Base-by-base conservation (phyloP, 1,140 invertebrate genomes). In the Drosophila pseudoananassae region DNA sequence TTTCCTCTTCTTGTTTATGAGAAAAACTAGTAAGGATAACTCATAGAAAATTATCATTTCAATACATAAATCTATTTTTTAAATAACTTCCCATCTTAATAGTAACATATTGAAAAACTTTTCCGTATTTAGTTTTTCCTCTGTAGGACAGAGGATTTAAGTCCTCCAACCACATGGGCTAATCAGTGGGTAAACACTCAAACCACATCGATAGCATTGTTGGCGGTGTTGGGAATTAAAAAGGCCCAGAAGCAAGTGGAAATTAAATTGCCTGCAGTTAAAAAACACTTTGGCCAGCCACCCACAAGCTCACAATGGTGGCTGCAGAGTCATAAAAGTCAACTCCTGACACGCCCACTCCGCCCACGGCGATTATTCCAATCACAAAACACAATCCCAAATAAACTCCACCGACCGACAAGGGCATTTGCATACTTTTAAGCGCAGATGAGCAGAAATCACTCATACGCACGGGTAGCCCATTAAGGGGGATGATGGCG, bases 231-330 rank as follows among this genome's bases (percentile, higher is more conserved):
- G 47, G 29, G 79, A 80, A 84, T 84, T 88, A 73, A 83, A 83
- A 73, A 36, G 58, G 63, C 40, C 70, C 75, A 45, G 31, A 43
- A 63, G 64, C 61, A 66, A 64, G 33, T 59, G 63, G 66, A 89
- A 90, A 87, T 90, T 78, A 76, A 90, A 87, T 90, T 90, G 87
- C 87, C 87, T 87, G 78, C 81, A 90, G 87, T 90, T 87, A 82
- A 79, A 85, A 71, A 80, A 72, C 85, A 85, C 78, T 90, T 90
- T 71, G 55, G 51, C 56, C 56, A 31, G 59, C 25, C 59, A 64
- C 65, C 78, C 57, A 17, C 56, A 49, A 74, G 56, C 23, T 25
- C 12, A 20, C 46, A 60, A 59, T 50, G 56, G 43, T 60, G 64
- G 45, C 40, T 3, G 5, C 51, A 68, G 75, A 60, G 85, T 79